Base-by-base conservation (phyloP, 2,797 vertebrate genomes). In the Holocentrus rufus region DNA sequence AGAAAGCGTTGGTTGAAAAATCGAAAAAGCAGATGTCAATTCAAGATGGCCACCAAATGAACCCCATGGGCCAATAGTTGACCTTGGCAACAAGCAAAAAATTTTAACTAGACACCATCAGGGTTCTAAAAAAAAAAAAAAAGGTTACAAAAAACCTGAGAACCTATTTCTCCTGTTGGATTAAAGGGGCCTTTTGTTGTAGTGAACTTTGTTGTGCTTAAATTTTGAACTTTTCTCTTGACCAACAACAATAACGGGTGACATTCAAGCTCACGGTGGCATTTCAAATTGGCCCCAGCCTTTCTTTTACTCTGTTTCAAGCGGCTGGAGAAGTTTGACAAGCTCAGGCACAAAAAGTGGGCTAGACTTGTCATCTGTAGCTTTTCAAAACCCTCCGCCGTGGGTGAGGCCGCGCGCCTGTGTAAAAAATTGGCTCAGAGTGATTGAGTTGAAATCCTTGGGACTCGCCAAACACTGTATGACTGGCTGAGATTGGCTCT, bases 401-500 rank as follows among this genome's bases (percentile, higher is more conserved):
- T 65, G 42, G 71, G 58, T 76, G 64, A 82, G 57, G 57, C 36
- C 50, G 69, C 23, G 7, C 13, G 52, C 69, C 66, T 80, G 20
- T 49, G n/a, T n/a, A 49, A 49, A 49, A 49, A 1, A 20, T n/a
- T 5, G n/a, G 18, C n/a, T 49, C 3, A 47, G 30, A 73, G 50
- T 20, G 59, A 73, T 54, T 57, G 64, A 80, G 70, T 20, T 61
- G 52, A 78, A 81, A 74, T 74, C 20, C 65, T 73, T 78, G 63
- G 11, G 5, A 73, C 55, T 53, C 65, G 74, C 61, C 69, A 49
- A 79, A 76, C 53, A 64, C 49, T 65, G 15, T 56, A 65, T 72
- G 70, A 77, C 74, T 77, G 55, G 72, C 46, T 34, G 22, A 69
- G 77, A 76, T 53, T 79, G 76, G 49, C 59, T 61, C 9, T 82